Conservation (phyloP, 2,797 vertebrate species). For the Urophycis tenuis region DNA sequence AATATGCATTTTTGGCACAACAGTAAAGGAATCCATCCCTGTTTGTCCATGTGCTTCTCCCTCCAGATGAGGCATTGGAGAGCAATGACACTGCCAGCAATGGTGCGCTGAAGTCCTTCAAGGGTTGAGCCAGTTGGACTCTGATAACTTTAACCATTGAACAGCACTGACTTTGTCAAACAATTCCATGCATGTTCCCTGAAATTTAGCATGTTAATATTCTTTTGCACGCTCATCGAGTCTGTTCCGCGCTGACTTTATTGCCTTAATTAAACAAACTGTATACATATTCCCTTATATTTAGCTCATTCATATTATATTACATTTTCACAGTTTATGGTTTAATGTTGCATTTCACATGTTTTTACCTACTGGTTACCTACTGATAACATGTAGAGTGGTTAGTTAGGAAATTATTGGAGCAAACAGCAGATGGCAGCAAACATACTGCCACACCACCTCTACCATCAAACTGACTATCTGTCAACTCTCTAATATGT, state of each 20-base stretch:
- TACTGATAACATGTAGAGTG: too few relatives aligned
- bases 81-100: too few relatives aligned
- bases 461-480: constrained; percentile 11
- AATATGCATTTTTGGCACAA: not conserved
- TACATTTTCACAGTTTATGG: not conserved
- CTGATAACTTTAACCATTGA: not conserved
- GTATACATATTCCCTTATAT: not conserved
- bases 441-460: constrained; percentile 3
- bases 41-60: not conserved
- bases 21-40: constrained; percentile 2
- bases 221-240: too few relatives aligned
- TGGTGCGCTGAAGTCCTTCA: constrained; percentile 54
- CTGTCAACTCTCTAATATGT: constrained; percentile 9
- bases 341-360: not conserved
- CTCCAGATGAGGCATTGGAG: constrained; percentile 40
- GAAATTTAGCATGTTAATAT: too few relatives aligned
- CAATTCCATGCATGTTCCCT: too few relatives aligned
- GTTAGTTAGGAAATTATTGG: constrained; percentile 19
- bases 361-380: too few relatives aligned
- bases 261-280: too few relatives aligned
- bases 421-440: constrained; percentile 47
- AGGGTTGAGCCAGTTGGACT: constrained; percentile 30
- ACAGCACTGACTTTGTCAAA: not conserved
- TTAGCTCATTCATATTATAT: not conserved
- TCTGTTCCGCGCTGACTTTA: too few relatives aligned